Evolutionary conservation across 1,140 invertebrate species (phyloP).

Genomic region (Eumeta japonica): DNA sequence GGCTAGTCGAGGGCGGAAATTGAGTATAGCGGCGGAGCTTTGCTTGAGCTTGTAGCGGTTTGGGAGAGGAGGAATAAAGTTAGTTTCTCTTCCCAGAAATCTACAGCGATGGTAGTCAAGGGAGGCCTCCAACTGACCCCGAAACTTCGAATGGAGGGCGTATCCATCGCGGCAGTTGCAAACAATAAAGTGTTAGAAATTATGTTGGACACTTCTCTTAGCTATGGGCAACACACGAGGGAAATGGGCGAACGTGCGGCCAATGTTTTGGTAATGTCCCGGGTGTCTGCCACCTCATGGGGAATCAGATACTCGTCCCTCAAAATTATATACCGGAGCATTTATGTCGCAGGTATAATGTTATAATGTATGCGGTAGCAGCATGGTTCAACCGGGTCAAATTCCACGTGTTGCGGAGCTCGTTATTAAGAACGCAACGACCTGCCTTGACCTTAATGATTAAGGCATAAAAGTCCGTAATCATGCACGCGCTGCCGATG

Average conservation of each 20-base stretch:
- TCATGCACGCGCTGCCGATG: slow-evolving; percentile 14
- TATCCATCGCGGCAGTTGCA: slow-evolving; percentile 3
- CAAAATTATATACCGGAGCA: slow-evolving; percentile 14
- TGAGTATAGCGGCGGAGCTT: slow-evolving; percentile 11
- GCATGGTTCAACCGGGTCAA: slow-evolving; percentile 13
- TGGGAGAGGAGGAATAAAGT: slow-evolving; percentile 19
- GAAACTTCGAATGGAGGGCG: slow-evolving; percentile 7
- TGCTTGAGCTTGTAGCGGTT: slow-evolving; percentile 3
- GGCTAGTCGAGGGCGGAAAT: slow-evolving; percentile 18
- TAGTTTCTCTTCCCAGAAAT: slow-evolving; percentile 13
- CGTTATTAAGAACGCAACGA: slow-evolving; percentile 14
- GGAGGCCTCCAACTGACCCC: slow-evolving; percentile 17
- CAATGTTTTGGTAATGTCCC: slow-evolving; percentile 7
- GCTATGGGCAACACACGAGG: slow-evolving; percentile 5
- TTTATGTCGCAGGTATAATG: slow-evolving; percentile 17
- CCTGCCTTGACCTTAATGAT: slow-evolving; percentile 11
- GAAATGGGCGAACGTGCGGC: slow-evolving; percentile 5
- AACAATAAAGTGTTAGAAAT: slow-evolving; percentile 4
- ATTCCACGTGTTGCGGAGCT: slow-evolving; percentile 1
- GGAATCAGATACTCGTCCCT: slow-evolving; percentile 12
- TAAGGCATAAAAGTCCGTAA: slow-evolving; percentile 16
- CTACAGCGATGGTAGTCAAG: slow-evolving; percentile 12
- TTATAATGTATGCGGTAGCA: slow-evolving; percentile 18
- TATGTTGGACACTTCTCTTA: slow-evolving; percentile 3
- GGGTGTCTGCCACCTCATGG: slow-evolving; percentile 15